Percentiles rank a stretch among this genome's conserved stretches.
Evolutionary conservation across 2,797 vertebrate species (phyloP).

Genomic region (Nyctalus aviator): DNA sequence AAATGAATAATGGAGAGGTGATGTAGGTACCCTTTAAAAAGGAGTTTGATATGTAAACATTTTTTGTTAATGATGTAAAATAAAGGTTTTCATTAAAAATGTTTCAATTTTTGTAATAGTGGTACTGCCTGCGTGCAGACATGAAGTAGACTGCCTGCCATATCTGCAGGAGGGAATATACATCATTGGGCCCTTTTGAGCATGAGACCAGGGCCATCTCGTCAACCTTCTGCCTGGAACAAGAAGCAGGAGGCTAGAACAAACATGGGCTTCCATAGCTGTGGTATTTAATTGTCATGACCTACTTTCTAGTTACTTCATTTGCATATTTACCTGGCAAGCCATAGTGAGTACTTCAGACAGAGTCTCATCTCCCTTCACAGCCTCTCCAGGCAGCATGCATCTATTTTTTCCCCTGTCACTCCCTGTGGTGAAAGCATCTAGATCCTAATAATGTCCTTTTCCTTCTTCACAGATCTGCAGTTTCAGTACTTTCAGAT

Average conservation of each 20-base stretch:
- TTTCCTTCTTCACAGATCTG: background rate
- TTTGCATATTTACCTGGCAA: too few species aligned
- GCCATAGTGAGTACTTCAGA: too few species aligned
- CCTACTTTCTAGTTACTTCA: background rate
- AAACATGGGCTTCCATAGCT: accelerated
- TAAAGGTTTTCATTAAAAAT: background rate
- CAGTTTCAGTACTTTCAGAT: accelerated
- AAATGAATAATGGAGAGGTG: background rate
- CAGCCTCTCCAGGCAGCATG: accelerated
- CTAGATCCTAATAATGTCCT: background rate
- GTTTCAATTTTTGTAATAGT: background rate
- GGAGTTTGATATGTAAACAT: background rate
- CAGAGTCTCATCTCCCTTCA: background rate
- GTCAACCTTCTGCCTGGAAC: background rate
- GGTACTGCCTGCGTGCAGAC: background rate
- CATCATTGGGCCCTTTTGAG: accelerated
- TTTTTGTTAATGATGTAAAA: background rate
- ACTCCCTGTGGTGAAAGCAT: background rate
- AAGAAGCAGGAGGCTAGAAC: background rate
- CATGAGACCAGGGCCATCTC: accelerated
- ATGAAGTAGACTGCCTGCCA: accelerated
- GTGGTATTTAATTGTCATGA: background rate
- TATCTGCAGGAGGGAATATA: background rate
- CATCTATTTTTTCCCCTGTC: too few species aligned
- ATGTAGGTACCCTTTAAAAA: background rate